These are phyloP conservation scores for Periophthalmus magnuspinnatus DNA, from an alignment of 2,797 vertebrate genomes.

Conservation along the genomic window DNA sequence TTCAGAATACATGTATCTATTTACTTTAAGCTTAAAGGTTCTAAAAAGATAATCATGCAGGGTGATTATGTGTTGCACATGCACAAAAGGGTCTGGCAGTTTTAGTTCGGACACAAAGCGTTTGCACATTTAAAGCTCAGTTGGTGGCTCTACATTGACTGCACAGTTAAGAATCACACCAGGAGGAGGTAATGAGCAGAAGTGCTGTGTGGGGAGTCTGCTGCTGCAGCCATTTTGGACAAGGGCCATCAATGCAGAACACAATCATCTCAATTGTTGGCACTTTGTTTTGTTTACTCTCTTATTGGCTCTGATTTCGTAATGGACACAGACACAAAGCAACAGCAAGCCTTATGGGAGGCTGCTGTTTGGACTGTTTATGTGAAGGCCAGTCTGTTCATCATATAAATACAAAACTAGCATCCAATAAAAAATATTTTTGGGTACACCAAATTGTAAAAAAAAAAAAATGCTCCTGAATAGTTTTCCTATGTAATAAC, in stretches of 20 bases:
- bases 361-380: constrained; percentile 30
- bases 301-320: constrained; percentile 40
- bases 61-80: constrained; percentile 29
- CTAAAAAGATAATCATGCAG: constrained; percentile 27
- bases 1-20: not conserved
- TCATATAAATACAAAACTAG: constrained; percentile 14
- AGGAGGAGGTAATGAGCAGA: constrained; percentile 53
- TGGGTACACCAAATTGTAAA: not conserved
- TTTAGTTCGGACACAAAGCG: constrained; percentile 19
- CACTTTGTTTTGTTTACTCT: constrained; percentile 48
- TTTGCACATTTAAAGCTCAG: constrained; percentile 44
- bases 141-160: constrained; percentile 43
- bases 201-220: constrained; percentile 45
- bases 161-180: constrained; percentile 46
- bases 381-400: constrained; percentile 34
- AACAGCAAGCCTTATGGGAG: constrained; percentile 2
- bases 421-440: not conserved
- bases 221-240: constrained; percentile 41
- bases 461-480: not conserved
- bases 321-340: constrained; percentile 27
- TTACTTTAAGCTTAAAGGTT: not conserved
- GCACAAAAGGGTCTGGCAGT: constrained; percentile 16
- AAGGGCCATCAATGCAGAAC: constrained; percentile 47
- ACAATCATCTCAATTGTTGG: constrained; percentile 31
- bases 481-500: not conserved